Conservation (phyloP, 2,113 vertebrate species). For the Tauraco erythrolophus region DNA sequence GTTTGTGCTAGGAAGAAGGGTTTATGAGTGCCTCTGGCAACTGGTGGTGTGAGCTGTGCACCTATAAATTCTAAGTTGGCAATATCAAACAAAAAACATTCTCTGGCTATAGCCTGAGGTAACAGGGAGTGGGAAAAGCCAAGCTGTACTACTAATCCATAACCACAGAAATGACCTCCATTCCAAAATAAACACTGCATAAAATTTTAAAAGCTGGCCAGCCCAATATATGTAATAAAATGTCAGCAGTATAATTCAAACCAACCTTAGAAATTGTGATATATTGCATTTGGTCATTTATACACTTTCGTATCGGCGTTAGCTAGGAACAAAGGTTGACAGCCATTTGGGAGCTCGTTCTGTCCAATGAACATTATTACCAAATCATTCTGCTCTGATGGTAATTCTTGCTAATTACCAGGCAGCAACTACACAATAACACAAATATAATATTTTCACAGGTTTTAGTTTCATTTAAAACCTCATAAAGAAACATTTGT, state of each 20-base stretch:
- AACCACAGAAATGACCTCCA: conserved; percentile 55
- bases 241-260: conserved; percentile 20
- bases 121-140: conserved; percentile 40
- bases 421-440: background rate
- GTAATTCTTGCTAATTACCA: background rate
- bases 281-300: background rate
- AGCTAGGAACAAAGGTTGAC: background rate
- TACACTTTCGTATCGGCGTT: background rate
- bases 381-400: background rate
- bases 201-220: conserved; percentile 43
- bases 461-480: background rate
- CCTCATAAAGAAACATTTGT: background rate
- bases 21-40: conserved; percentile 68
- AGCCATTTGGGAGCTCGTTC: background rate
- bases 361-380: background rate
- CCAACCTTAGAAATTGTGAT: conserved; percentile 18
- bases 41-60: conserved; percentile 12
- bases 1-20: conserved; percentile 53
- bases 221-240: conserved; percentile 30
- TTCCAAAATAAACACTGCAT: conserved; percentile 56
- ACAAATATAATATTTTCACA: background rate
- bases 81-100: conserved; percentile 59
- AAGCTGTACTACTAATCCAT: conserved; percentile 41
- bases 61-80: conserved; percentile 66
- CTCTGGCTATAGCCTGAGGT: conserved; percentile 41